A percentile compares a stretch with the other conserved stretches of the same genome.
Evolutionary conservation across 2,113 vertebrate species (phyloP).

Genomic region (Aptenodytes patagonicus): DNA sequence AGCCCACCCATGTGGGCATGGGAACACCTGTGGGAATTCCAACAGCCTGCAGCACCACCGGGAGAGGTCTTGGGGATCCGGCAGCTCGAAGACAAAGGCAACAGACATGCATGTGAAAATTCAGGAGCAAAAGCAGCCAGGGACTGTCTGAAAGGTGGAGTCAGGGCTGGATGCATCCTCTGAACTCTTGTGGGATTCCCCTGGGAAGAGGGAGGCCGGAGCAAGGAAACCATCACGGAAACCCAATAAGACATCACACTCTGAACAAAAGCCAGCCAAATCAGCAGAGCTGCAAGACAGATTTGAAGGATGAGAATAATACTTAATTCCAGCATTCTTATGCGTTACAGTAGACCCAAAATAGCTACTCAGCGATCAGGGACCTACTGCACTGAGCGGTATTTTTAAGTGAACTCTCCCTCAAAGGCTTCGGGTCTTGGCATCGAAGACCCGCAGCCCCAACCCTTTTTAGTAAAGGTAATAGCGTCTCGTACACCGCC

Average conservation of each 20-base stretch:
- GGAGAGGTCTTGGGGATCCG: accelerated
- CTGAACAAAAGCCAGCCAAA: not conserved
- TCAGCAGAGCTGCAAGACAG: not conserved
- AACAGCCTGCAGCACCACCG: accelerated
- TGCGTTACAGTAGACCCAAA: not conserved
- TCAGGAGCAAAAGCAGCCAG: not conserved
- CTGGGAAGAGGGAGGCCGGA: not conserved
- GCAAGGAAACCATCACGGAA: not conserved
- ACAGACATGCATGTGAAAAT: accelerated
- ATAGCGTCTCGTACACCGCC: accelerated
- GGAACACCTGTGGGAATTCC: not conserved
- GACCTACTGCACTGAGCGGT: not conserved
- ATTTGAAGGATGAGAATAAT: not conserved
- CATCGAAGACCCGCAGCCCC: accelerated
- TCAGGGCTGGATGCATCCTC: not conserved
- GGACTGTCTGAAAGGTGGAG: not conserved
- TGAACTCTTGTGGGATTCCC: not conserved
- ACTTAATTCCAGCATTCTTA: not conserved
- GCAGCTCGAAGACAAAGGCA: not conserved
- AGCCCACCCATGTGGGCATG: accelerated
- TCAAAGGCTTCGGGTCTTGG: not conserved
- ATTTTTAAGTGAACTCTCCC: not conserved
- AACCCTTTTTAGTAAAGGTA: not conserved
- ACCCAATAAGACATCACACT: not conserved
- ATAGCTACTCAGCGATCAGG: not conserved